phyloP scores from a whole-genome alignment of 2,113 vertebrate genomes.

The Grantiella picta region DNA sequence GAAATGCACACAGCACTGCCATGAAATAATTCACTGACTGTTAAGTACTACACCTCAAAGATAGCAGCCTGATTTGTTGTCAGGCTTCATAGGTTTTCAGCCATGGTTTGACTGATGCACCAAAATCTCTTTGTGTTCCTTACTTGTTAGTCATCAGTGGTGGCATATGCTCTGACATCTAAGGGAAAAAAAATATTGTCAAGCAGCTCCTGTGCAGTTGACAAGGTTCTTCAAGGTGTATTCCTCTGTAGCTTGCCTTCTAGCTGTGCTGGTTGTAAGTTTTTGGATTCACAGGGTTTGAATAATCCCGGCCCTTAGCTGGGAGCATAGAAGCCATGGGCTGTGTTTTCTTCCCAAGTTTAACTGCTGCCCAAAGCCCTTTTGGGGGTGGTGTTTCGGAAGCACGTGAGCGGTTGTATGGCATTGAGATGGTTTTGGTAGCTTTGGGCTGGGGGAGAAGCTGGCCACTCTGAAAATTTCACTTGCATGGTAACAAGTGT shows the following conservation, averaged over 20 bases:
- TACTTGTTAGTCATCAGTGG: background rate
- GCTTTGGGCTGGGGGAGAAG: background rate
- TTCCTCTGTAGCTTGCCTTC: background rate
- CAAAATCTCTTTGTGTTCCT: background rate
- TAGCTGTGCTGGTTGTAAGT: background rate
- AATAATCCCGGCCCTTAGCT: background rate
- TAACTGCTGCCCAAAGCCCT: background rate
- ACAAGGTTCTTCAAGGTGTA: background rate
- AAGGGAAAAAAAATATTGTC: background rate
- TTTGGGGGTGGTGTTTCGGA: background rate
- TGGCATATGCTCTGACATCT: background rate
- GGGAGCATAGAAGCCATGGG: background rate
- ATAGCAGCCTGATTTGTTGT: background rate
- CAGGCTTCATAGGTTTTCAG: background rate
- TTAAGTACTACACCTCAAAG: background rate
- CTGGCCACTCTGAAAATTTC: background rate
- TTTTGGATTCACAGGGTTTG: background rate
- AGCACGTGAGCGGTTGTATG: background rate
- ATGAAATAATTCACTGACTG: conserved; percentile 11
- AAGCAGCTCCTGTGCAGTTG: background rate
- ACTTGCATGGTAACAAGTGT: accelerated
- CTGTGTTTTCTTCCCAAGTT: background rate
- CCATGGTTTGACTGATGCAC: background rate
- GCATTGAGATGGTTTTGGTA: background rate
- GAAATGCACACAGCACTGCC: background rate